These are phyloP conservation scores for Pecten maximus DNA, from an alignment of 2,888 invertebrate genomes.

Conservation along the genomic window DNA sequence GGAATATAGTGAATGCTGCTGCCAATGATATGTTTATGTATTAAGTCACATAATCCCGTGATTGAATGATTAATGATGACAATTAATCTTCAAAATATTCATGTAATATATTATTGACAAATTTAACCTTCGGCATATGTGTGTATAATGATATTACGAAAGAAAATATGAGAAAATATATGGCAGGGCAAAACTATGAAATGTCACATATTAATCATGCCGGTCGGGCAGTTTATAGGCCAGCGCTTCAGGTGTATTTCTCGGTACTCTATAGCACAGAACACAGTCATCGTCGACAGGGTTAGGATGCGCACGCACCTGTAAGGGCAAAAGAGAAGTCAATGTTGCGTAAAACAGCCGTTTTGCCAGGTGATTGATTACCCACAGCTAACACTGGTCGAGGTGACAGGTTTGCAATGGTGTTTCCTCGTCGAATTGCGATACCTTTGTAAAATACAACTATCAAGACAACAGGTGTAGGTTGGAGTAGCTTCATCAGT, in stretches of 20 bases:
- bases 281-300: background rate
- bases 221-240: background rate
- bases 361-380: constrained; percentile 13
- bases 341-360: constrained; percentile 23
- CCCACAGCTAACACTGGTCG: background rate
- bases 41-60: background rate
- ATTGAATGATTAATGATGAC: background rate
- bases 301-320: background rate
- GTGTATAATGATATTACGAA: background rate
- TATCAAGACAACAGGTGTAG: too few species aligned
- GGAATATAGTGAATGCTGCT: background rate
- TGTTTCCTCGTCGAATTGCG: background rate
- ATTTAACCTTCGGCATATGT: constrained; percentile 32
- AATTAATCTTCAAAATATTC: background rate
- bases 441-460: background rate
- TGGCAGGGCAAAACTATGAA: background rate
- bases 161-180: background rate
- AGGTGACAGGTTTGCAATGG: background rate
- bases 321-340: background rate
- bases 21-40: too few species aligned
- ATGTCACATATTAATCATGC: background rate
- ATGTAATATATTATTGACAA: background rate
- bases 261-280: background rate
- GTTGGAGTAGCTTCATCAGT: too few species aligned
- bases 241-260: constrained; percentile 28